Percentiles rank a stretch among this genome's conserved stretches.
Conservation (phyloP, 2,797 vertebrate genomes). For the Leptatherina wallacei region DNA sequence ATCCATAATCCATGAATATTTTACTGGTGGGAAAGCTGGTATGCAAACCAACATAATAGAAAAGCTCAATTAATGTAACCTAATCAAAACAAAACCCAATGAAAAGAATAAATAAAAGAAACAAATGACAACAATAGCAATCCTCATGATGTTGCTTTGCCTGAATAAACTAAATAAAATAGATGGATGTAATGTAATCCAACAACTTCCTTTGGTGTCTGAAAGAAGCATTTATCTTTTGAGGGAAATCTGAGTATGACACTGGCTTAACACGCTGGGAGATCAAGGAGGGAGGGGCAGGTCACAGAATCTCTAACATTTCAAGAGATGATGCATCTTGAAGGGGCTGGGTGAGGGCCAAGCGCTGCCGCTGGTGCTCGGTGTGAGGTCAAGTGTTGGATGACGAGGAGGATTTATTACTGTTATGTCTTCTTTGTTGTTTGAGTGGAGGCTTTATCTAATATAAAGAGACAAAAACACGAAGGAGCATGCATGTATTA, state of each 20-base stretch:
- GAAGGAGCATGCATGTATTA: conserved; percentile 23
- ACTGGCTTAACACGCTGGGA: conserved; percentile 23
- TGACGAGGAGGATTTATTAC: conserved; percentile 43
- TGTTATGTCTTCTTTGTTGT: conserved; percentile 36
- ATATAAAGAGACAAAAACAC: conserved; percentile 20
- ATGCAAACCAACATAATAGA: too few species aligned
- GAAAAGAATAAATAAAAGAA: too few species aligned
- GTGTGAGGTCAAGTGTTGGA: conserved; percentile 49
- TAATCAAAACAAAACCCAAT: too few species aligned
- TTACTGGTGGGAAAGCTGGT: too few species aligned
- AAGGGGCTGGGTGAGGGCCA: neutral
- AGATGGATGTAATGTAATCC: conserved; percentile 6
- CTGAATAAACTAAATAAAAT: too few species aligned
- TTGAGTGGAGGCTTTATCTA: conserved; percentile 11
- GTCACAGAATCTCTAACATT: conserved; percentile 16
- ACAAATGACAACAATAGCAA: too few species aligned
- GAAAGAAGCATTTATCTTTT: conserved; percentile 11
- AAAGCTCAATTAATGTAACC: too few species aligned
- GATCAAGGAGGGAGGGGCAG: conserved; percentile 7
- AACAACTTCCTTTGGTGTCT: neutral
- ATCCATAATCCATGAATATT: too few species aligned
- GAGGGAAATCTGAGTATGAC: conserved; percentile 27
- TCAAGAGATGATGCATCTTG: conserved; percentile 27
- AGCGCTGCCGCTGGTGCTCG: neutral
- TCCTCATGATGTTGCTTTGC: too few species aligned